Evolutionary conservation across 2,113 vertebrate species (phyloP).

Genomic region (Motacilla alba): DNA sequence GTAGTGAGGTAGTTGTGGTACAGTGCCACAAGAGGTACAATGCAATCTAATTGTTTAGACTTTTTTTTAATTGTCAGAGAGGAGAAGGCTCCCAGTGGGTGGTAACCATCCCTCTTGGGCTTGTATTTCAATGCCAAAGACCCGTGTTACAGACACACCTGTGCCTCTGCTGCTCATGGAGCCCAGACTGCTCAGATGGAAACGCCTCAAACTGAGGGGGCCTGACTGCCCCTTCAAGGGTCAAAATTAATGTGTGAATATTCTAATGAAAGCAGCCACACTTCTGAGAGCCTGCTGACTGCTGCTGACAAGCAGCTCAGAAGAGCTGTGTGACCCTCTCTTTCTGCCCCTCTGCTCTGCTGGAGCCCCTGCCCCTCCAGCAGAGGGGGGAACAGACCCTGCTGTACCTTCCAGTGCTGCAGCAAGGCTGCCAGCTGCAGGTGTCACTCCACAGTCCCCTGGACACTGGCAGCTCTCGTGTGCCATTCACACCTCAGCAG

Average conservation of each 20-base stretch:
- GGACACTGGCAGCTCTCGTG: not conserved
- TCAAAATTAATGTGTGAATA: not conserved
- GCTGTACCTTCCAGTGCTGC: not conserved
- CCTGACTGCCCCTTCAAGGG: not conserved
- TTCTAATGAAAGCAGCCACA: not conserved
- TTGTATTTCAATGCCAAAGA: accelerated
- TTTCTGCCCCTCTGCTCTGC: not conserved
- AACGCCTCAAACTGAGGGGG: not conserved
- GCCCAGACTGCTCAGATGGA: not conserved
- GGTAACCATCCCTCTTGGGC: not conserved
- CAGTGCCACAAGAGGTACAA: not conserved
- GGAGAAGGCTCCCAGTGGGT: not conserved
- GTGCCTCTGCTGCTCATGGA: not conserved
- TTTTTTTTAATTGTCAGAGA: not conserved
- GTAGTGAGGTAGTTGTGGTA: not conserved
- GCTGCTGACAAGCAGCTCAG: not conserved
- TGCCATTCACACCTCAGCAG: not conserved
- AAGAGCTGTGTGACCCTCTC: not conserved
- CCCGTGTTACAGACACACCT: not conserved
- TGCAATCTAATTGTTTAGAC: not conserved
- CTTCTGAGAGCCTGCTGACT: not conserved
- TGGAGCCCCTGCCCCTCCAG: not conserved
- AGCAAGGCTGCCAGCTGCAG: not conserved
- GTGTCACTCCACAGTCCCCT: accelerated
- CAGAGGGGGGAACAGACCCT: not conserved